Conservation (phyloP, 2,797 vertebrate genomes). For the Pantherophis vulpinus region DNA sequence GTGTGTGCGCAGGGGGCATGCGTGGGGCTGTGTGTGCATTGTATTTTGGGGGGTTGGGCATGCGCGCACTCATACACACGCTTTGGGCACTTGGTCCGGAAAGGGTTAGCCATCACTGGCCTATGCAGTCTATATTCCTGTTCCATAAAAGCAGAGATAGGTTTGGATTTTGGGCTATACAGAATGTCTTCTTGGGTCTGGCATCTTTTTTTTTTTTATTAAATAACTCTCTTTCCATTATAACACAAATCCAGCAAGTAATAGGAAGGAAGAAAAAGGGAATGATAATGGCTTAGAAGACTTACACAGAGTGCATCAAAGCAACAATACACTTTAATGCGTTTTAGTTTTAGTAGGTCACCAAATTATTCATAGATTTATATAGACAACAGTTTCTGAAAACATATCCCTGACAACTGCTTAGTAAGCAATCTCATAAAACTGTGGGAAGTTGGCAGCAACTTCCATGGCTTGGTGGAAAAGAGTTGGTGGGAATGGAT, state of each 20-base stretch:
- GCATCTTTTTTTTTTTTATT: background rate
- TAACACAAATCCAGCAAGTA: conserved; percentile 45
- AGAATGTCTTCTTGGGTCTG: background rate
- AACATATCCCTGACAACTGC: background rate
- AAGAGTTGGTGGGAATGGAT: conserved; percentile 14
- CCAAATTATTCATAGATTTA: background rate
- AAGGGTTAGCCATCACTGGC: no score
- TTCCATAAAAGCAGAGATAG: background rate
- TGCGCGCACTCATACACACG: no score
- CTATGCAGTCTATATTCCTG: background rate
- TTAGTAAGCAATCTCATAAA: conserved; percentile 4
- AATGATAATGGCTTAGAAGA: background rate
- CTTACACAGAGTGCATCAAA: conserved; percentile 47
- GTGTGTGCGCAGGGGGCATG: no score
- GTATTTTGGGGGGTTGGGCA: no score
- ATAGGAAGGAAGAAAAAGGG: conserved; percentile 40
- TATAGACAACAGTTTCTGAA: conserved; percentile 2
- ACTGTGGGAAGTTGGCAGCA: background rate
- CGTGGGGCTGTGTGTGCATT: no score
- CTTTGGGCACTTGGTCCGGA: no score
- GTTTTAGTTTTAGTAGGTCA: conserved; percentile 33
- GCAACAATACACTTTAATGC: conserved; percentile 38
- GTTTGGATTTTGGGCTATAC: background rate
- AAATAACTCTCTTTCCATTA: background rate
- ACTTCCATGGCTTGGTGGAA: background rate